phyloP scores from a whole-genome alignment of 2,113 vertebrate genomes.

The Phainopepla nitens region DNA sequence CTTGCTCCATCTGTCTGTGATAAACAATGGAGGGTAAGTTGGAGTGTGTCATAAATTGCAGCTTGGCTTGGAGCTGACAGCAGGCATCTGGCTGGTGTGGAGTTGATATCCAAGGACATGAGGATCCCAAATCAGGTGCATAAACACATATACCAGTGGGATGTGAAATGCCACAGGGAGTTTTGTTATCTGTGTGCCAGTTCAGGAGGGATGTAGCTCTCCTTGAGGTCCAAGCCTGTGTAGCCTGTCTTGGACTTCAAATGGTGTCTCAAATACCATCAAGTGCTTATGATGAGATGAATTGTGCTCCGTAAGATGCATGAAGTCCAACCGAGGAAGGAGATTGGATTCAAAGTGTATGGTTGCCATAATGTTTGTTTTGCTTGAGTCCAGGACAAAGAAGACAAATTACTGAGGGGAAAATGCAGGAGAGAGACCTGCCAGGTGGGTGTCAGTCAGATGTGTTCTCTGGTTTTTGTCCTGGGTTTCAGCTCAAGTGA shows the following conservation, averaged over 20 bases:
- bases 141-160: not conserved
- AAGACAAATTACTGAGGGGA: not conserved
- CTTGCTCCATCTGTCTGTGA: not conserved
- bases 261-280: not conserved
- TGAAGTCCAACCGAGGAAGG: not conserved
- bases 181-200: not conserved
- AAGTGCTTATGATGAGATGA: not conserved
- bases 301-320: not conserved
- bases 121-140: not conserved
- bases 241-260: not conserved
- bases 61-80: not conserved
- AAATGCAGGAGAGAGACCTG: not conserved
- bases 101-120: not conserved
- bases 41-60: not conserved
- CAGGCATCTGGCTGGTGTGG: not conserved
- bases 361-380: not conserved
- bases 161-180: not conserved
- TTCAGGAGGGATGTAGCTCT: not conserved
- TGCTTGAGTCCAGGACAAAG: not conserved
- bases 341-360: not conserved
- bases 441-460: not conserved
- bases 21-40: not conserved
- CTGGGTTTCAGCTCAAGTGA: not conserved
- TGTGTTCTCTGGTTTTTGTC: not conserved
- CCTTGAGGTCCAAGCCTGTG: not conserved